Percentiles rank a stretch among this genome's conserved stretches.
Evolutionary conservation across 2,888 invertebrate genomes (phyloP).

Genomic region (Amphipyra berbera): DNA sequence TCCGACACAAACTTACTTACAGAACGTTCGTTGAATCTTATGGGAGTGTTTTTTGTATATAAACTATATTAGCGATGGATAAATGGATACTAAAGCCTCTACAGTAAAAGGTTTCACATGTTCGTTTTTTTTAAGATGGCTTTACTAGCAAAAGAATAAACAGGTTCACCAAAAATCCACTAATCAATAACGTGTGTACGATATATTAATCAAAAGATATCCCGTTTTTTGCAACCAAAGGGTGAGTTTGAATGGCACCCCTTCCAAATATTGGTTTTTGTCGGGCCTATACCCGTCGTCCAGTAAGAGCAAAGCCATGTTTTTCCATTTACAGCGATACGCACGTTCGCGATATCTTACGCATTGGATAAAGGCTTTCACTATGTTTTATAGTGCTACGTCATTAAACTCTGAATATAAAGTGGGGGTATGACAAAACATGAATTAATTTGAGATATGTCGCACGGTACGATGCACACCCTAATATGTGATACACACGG

Average conservation of each 20-base stretch:
- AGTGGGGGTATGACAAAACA: constrained; percentile 89
- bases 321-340: constrained; percentile 83
- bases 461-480: constrained; percentile 85
- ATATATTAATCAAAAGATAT: constrained; percentile 87
- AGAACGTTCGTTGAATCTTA: too few relatives aligned
- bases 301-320: constrained; percentile 89
- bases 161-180: constrained; percentile 51
- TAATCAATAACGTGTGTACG: constrained; percentile 65
- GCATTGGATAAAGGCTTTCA: constrained; percentile 74
- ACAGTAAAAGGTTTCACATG: constrained; percentile 54
- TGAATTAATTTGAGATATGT: constrained; percentile 89
- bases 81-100: constrained; percentile 22
- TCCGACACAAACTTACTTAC: too few relatives aligned
- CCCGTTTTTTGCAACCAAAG: constrained; percentile 84
- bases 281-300: constrained; percentile 72
- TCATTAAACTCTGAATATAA: constrained; percentile 88
- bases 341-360: constrained; percentile 82
- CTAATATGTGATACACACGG: constrained; percentile 50
- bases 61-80: constrained; percentile 16
- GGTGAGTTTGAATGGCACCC: constrained; percentile 86
- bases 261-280: constrained; percentile 90
- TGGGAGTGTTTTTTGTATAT: neutral
- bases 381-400: constrained; percentile 85
- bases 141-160: constrained; percentile 40
- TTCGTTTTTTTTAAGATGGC: constrained; percentile 39